Evolutionary conservation across 2,113 vertebrate species (phyloP).

Genomic region (Lasiurus cinereus): DNA sequence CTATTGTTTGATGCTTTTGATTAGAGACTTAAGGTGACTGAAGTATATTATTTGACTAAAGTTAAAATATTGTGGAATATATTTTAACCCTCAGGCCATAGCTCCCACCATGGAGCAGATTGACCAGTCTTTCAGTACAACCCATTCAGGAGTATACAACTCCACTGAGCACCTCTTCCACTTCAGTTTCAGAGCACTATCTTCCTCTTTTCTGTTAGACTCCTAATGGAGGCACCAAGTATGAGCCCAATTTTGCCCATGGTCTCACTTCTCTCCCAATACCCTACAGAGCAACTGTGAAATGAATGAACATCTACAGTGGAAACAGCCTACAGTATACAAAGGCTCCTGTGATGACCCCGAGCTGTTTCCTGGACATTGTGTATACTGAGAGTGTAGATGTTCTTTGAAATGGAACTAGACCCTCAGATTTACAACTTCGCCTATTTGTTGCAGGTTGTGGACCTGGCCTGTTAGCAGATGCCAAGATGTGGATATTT

Average conservation of each 20-base stretch:
- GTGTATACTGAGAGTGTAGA: constrained; percentile 96
- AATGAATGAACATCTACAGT: constrained; percentile 98
- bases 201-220: constrained; percentile 99
- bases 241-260: constrained; percentile 97
- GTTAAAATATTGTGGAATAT: constrained; percentile 90
- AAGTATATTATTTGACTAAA: background rate
- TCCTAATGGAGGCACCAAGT: constrained; percentile 98
- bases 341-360: constrained; percentile 96
- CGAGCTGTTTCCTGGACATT: constrained; percentile 98
- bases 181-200: constrained; percentile 98
- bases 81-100: constrained; percentile 99
- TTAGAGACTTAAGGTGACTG: constrained; percentile 98
- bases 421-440: constrained; percentile 95
- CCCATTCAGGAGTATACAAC: constrained; percentile 99
- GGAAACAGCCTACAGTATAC: constrained; percentile 98
- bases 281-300: constrained; percentile 98
- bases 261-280: constrained; percentile 97
- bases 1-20: constrained; percentile 99
- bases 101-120: constrained; percentile 99
- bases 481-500: constrained; percentile 94
- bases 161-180: constrained; percentile 99
- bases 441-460: constrained; percentile 96
- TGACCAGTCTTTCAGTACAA: constrained; percentile 99
- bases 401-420: constrained; percentile 94
- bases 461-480: constrained; percentile 93